Base-by-base conservation (phyloP, 2,888 invertebrate genomes). In the Chrysomela aeneicollis region DNA sequence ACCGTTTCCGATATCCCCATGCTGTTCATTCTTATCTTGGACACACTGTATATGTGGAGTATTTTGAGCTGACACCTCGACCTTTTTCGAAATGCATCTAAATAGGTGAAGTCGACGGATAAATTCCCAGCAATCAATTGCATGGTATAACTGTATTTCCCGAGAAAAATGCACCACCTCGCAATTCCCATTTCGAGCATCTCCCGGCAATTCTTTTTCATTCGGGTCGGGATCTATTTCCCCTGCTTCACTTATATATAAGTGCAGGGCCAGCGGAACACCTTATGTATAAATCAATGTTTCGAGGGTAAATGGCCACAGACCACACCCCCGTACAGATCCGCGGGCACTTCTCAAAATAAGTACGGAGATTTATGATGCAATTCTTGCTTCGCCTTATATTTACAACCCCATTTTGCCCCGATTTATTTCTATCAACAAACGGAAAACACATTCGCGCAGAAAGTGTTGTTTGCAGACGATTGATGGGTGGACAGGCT, bases 281-380 rank as follows among this genome's bases (percentile, higher is more conserved):
- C 69, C 64, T 66, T 58, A 69, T 66, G 12, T 42, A 66, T 69
- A 69, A 62, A 66, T 66, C 66, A 66, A 66, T 66, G 66, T 30
- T 61, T 66, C 42, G 61, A 67, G 66, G 69, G 67, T 67, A 70
- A 65, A 70, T 67, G 61, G 67, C 62, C 62, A 67, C 65, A 77
- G 76, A 70, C 73, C 73, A 73, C 71, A 71, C 73, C 71, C 69
- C 69, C 62, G 59, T 63, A 67, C 61, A 65, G 60, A 63, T 63
- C 57, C 63, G 51, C 59, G 58, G 61, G 65, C 68, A 65, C 66
- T 72, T 71, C 71, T 73, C 70, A 69, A 71, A 71, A 72, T 73
- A 73, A 70, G 67, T 71, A 69, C 64, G 51, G 64, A 69, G 71
- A 73, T 73, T 73, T 73, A 73, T 70, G 59, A 64, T 66, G 64